Base-by-base conservation (phyloP, 2,113 vertebrate species). In the Trinectes maculatus region DNA sequence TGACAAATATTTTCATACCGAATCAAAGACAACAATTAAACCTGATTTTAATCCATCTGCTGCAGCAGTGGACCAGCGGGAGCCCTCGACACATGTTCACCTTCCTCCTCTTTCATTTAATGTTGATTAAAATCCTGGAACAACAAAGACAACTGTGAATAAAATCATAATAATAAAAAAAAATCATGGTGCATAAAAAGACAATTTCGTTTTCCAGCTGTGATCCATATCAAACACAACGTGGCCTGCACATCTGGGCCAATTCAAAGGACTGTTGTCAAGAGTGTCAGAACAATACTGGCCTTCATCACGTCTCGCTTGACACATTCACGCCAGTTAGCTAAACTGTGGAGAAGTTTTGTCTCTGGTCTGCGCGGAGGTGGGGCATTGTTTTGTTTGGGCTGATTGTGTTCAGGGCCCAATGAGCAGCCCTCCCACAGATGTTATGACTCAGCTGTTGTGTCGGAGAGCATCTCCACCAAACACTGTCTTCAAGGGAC, bases 251-350 rank as follows among this genome's bases (percentile, higher is more conserved):
- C 86, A 86, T 83, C 85, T 79, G 59, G 39, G 21, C 29, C 33
- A 52, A 79, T 80, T 86, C 80, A 86, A 89, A 89, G 80, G 62
- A 59, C 57, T 49, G 59, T 79, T 89, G 83, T 89, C 69, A 65
- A 12, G 55, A 54, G 42, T 31, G 60, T 58, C 64, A 37, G 72
- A 89, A 89, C 87, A 91, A 88, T 70, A 21, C 24, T 1, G 7
- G 63, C 79, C 68, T 88, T 89, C 71, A 82, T 85, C 74, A 73
- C 48, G 13, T 55, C 57, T 64, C 78, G 12, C 59, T 80, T 36
- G 70, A 67, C 85, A 54, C 54, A 10, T 79, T 79, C 71, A 43
- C 59, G 16, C 59, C 85, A 73, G 74, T 46, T 22, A 65, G 62
- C 52, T 13, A 33, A 63, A 66, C 29, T 56, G 70, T 53, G 55